These are phyloP conservation scores for Trichopria drosophilae DNA, from an alignment of 2,888 invertebrate genomes.

Conservation along the genomic window DNA sequence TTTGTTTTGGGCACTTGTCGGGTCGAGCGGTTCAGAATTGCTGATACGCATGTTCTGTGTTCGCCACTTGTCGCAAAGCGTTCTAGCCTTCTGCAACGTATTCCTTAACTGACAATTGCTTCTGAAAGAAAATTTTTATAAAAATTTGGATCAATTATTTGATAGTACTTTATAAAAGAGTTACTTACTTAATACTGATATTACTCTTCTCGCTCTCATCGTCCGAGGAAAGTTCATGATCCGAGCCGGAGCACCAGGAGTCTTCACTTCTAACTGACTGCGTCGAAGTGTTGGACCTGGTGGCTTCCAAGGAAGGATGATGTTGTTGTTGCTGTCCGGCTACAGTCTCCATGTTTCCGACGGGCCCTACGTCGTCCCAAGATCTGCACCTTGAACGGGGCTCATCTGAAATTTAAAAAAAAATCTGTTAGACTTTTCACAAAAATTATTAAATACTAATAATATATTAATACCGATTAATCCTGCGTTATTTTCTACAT, in stretches of 20 bases:
- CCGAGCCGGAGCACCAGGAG: constrained; percentile 69
- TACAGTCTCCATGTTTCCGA: constrained; percentile 43
- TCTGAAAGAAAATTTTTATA: constrained; percentile 54
- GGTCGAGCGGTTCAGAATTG: constrained; percentile 56
- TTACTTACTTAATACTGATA: constrained; percentile 61
- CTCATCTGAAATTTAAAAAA: constrained; percentile 67
- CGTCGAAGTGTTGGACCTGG: constrained; percentile 50
- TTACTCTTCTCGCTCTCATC: constrained; percentile 66
- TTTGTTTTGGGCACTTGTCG: constrained; percentile 68
- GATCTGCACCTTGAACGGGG: constrained; percentile 75
- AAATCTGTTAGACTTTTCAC: neutral
- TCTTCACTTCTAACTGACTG: constrained; percentile 64
- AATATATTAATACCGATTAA: no score
- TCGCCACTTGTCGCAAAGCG: constrained; percentile 79
- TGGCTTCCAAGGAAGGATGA: constrained; percentile 50
- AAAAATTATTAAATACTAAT: constrained; percentile 31
- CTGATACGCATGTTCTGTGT: constrained; percentile 54
- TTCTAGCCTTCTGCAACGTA: constrained; percentile 79
- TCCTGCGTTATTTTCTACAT: no score
- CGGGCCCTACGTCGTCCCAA: constrained; percentile 70
- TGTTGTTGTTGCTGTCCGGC: constrained; percentile 44
- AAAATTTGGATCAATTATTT: neutral
- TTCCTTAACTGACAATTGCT: constrained; percentile 79
- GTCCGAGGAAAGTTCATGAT: constrained; percentile 67
- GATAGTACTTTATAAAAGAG: neutral